These are phyloP conservation scores for Turritopsis rubra DNA, from an alignment of 30 jellyfish, hydroid and myxozoan species.

Conservation along the genomic window DNA sequence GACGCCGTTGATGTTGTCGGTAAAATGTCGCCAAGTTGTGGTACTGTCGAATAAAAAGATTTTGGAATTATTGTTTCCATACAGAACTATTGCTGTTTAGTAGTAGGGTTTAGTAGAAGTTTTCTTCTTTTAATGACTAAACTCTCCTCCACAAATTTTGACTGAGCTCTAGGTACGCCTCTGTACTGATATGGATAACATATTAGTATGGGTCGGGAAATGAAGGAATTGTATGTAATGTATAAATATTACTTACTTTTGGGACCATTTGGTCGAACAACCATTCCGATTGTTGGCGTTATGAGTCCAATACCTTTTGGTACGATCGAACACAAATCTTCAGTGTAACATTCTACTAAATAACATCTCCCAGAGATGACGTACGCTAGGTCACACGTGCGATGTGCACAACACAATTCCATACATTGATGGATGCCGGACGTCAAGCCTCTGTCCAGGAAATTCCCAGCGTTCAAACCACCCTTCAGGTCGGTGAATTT, in stretches of 20 bases:
- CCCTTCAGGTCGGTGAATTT: conserved; percentile 79
- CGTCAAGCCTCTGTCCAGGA: conserved; percentile 80
- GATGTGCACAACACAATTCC: conserved; percentile 83
- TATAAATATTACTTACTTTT: conserved; percentile 48
- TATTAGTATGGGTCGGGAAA: too few relatives aligned
- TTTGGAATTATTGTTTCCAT: not conserved
- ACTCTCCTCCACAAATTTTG: too few relatives aligned
- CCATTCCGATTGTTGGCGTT: conserved; percentile 84
- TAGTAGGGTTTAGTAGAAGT: too few relatives aligned
- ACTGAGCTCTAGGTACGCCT: too few relatives aligned
- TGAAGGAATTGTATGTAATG: too few relatives aligned
- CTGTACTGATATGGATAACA: too few relatives aligned
- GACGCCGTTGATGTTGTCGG: conserved; percentile 23
- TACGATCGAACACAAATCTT: conserved; percentile 62
- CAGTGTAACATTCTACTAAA: conserved; percentile 78
- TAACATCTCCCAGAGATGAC: conserved; percentile 82
- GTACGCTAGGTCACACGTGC: conserved; percentile 89
- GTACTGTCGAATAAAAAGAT: conserved; percentile 1
- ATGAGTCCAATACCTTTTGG: conserved; percentile 74
- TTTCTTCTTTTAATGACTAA: too few relatives aligned
- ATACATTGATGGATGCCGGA: conserved; percentile 54
- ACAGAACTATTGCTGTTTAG: too few relatives aligned
- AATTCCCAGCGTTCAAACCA: conserved; percentile 81
- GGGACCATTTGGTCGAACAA: conserved; percentile 54
- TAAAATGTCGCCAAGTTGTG: conserved; percentile 23